phyloP scores from a whole-genome alignment of 2,113 vertebrate genomes.

The Anolis carolinensis region DNA sequence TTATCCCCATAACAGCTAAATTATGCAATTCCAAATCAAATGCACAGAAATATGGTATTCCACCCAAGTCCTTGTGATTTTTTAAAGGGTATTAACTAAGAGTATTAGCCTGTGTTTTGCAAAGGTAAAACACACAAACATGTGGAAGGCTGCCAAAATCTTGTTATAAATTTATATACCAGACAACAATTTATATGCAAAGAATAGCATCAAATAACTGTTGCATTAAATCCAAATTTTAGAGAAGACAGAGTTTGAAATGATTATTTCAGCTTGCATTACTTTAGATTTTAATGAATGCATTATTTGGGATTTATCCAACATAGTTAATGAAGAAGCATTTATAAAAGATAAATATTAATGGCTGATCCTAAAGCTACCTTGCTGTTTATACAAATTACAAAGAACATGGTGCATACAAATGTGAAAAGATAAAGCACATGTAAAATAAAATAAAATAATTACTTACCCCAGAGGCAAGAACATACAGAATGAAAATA shows the following conservation, averaged over 20 bases:
- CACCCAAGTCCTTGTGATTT: too few relatives aligned
- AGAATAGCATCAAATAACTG: slow-evolving; percentile 49
- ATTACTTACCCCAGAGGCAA: slow-evolving; percentile 45
- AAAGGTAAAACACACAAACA: not conserved
- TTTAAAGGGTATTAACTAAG: not conserved
- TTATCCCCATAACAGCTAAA: not conserved
- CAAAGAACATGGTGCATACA: slow-evolving; percentile 18
- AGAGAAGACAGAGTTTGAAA: slow-evolving; percentile 54
- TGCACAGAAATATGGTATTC: not conserved
- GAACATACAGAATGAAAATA: slow-evolving; percentile 37
- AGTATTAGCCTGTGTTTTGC: not conserved
- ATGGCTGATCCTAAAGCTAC: slow-evolving; percentile 43
- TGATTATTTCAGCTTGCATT: slow-evolving; percentile 46
- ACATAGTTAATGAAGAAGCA: slow-evolving; percentile 62
- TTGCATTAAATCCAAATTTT: slow-evolving; percentile 56
- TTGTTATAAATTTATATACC: not conserved
- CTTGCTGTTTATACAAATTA: slow-evolving; percentile 44
- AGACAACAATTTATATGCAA: slow-evolving; percentile 4
- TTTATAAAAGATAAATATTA: slow-evolving; percentile 59
- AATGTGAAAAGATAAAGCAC: slow-evolving; percentile 34
- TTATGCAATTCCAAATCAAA: not conserved
- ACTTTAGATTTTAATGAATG: slow-evolving; percentile 56
- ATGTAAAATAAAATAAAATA: not conserved
- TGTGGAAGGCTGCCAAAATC: not conserved
- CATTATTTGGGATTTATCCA: slow-evolving; percentile 66